Base-by-base conservation (phyloP, 2,888 invertebrate species). In the Aporophyla lueneburgensis region DNA sequence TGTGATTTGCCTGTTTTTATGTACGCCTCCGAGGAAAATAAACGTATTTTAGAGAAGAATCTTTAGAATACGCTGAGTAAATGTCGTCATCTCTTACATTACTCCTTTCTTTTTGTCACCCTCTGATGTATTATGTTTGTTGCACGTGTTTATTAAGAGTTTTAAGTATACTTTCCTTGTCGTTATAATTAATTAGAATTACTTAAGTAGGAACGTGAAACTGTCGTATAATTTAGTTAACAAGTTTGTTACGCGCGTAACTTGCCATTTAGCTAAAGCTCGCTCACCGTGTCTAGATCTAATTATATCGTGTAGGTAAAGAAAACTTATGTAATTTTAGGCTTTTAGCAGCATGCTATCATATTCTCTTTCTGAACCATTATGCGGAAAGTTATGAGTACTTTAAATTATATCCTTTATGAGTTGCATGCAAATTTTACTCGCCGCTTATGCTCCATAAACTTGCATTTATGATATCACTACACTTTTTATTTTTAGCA, bases 1-100 rank as follows among this genome's bases (percentile, higher is more conserved):
- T 92, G 95, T 94, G 94, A 96, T 95, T 96, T 94, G 94, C 93
- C 93, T 93, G 93, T 95, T 96, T 96, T 95, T 96, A 95, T 95
- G 93, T 93, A 92, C 91, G 91, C 90, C 91, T 89, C 85, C 89
- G 90, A 89, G 86, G 89, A 89, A 92, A 92, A 94, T 94, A 94
- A 94, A 94, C 93, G 93, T 94, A 93, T 94, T 95, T 95, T 92
- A 93, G 90, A 87, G 85, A 87, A 85, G 89, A 89, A 89, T 89
- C 90, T 90, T 89, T 88, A 88, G 86, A 89, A 90, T 88, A 91
- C 88, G 83, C 87, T 43, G 74, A 88, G 89, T 88, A 87, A 87
- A 87, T 84, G 87, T 88, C 85, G 76, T 81, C 83, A 76, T 76
- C 80, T 68, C 66, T 81, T 84, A 78, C 70, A 74, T 68, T 67